These are phyloP conservation scores for Xylocopa sonorina DNA, from an alignment of 1,140 invertebrate genomes.

Conservation along the genomic window DNA sequence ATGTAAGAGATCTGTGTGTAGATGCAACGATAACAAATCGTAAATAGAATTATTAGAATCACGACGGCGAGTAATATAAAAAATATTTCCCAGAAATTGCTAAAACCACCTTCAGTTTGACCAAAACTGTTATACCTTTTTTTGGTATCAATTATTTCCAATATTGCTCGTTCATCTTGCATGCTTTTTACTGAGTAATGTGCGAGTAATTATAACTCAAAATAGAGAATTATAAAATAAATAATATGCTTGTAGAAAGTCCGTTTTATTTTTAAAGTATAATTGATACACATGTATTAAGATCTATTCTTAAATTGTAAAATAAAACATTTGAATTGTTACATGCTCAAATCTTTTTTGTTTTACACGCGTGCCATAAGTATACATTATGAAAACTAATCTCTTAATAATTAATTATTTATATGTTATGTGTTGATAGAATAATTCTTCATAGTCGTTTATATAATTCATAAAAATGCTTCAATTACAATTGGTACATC, in stretches of 20 bases:
- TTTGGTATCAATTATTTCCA: slow-evolving; percentile 7
- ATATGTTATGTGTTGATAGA: background rate
- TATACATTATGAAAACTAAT: background rate
- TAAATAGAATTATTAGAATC: slow-evolving; percentile 13
- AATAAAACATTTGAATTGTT: slow-evolving; percentile 27
- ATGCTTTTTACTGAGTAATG: background rate
- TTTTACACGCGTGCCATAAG: background rate
- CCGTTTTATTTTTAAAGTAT: background rate
- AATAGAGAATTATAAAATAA: slow-evolving; percentile 1
- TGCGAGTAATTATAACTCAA: background rate
- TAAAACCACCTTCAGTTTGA: slow-evolving; percentile 3
- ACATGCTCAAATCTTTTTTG: background rate
- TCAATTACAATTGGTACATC: background rate
- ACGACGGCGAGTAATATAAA: slow-evolving; percentile 4
- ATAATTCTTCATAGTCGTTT: background rate
- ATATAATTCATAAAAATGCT: background rate
- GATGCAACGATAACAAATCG: slow-evolving; percentile 7
- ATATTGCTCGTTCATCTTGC: slow-evolving; percentile 2
- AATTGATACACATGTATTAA: slow-evolving; percentile 1
- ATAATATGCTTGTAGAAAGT: background rate
- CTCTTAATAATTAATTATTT: background rate
- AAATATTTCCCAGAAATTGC: slow-evolving; percentile 29
- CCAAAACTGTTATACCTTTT: slow-evolving; percentile 14
- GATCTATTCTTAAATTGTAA: background rate
- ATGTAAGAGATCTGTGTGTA: slow-evolving; percentile 13